These are phyloP conservation scores for Euproctis similis DNA, from an alignment of 2,888 invertebrate genomes.

Conservation along the genomic window DNA sequence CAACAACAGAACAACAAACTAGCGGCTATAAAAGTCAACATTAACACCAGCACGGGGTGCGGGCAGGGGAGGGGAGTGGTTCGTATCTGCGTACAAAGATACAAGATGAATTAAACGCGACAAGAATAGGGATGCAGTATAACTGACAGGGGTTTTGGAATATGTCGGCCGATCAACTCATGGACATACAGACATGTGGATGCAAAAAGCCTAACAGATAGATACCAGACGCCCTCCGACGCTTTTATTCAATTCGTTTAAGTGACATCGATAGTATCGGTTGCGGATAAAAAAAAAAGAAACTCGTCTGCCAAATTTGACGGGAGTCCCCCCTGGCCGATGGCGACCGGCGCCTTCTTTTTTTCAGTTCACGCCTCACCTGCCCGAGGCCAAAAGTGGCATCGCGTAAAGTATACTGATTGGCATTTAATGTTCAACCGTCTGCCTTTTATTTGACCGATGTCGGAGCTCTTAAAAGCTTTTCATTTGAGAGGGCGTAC, in stretches of 20 bases:
- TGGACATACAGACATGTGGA: constrained; percentile 25
- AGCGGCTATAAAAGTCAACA: constrained; percentile 17
- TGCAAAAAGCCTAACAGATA: constrained; percentile 33
- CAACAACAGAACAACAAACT: constrained; percentile 23
- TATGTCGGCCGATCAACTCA: constrained; percentile 27
- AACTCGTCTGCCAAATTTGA: constrained; percentile 64
- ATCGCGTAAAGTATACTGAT: constrained; percentile 55
- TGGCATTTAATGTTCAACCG: constrained; percentile 53
- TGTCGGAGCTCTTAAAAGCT: constrained; percentile 26
- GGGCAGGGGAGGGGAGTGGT: too few species aligned
- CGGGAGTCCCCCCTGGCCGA: constrained; percentile 38
- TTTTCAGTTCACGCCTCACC: constrained; percentile 63
- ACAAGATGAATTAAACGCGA: constrained; percentile 20
- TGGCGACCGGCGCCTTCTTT: constrained; percentile 46
- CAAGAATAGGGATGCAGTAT: constrained; percentile 14
- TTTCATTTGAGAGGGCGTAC: constrained; percentile 29
- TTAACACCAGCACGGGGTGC: too few species aligned
- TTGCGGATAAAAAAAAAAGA: constrained; percentile 67
- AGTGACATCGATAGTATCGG: constrained; percentile 72
- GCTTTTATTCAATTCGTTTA: constrained; percentile 72
- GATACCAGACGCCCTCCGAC: constrained; percentile 49
- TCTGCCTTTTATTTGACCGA: constrained; percentile 38
- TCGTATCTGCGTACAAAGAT: constrained; percentile 8
- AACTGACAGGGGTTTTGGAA: constrained; percentile 26
- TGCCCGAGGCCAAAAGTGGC: constrained; percentile 50